These are phyloP conservation scores for Watersipora subatra DNA, from an alignment of 1,140 invertebrate genomes.

Conservation along the genomic window DNA sequence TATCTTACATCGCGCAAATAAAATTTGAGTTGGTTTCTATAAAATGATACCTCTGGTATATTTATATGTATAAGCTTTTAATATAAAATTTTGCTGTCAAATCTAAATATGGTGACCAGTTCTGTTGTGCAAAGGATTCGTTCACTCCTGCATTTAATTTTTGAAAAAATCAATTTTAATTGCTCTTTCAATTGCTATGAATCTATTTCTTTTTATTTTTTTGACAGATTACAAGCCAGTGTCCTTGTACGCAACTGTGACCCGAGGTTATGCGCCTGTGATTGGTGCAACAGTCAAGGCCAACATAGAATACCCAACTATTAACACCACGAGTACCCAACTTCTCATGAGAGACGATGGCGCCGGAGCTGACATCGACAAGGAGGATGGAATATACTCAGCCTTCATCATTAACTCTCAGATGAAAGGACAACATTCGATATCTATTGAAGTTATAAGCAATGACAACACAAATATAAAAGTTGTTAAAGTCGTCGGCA, in stretches of 20 bases:
- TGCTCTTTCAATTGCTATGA: no score
- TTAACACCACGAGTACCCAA: slow-evolving; percentile 3
- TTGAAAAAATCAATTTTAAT: no score
- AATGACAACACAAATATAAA: neutral
- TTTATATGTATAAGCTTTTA: no score
- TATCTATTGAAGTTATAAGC: slow-evolving; percentile 13
- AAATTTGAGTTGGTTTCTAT: no score
- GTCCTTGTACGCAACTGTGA: slow-evolving; percentile 27
- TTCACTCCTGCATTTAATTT: no score
- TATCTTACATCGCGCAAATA: no score
- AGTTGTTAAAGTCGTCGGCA: neutral
- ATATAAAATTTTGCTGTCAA: no score
- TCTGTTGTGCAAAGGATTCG: no score
- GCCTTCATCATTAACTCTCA: slow-evolving; percentile 46
- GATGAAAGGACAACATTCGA: slow-evolving; percentile 39
- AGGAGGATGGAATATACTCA: slow-evolving; percentile 53
- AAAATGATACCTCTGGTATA: no score
- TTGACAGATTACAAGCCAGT: slow-evolving; percentile 7
- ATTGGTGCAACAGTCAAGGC: slow-evolving; percentile 27
- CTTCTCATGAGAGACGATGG: slow-evolving; percentile 48
- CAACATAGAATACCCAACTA: slow-evolving; percentile 21
- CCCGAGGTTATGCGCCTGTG: slow-evolving; percentile 21
- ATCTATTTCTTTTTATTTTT: neutral
- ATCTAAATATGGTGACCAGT: no score
- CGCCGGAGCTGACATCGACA: slow-evolving; percentile 53